phyloP scores from a whole-genome alignment of 2,113 vertebrate genomes.

The Antigone vipio region DNA sequence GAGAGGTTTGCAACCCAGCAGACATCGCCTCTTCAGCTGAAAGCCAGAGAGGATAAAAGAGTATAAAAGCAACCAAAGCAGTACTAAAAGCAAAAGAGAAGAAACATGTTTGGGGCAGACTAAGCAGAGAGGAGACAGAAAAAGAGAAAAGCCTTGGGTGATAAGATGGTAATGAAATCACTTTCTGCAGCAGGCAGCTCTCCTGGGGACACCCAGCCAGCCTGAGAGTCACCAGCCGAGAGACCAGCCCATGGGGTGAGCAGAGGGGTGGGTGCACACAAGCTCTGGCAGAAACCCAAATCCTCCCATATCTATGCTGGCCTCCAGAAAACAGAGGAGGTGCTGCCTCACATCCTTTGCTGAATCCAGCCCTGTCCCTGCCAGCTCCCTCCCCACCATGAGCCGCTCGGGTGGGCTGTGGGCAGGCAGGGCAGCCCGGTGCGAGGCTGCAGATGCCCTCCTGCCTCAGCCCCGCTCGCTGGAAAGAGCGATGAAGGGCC shows the following conservation, averaged over 20 bases:
- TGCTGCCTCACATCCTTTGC: background rate
- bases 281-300: background rate
- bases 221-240: fast-evolving
- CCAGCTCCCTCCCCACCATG: background rate
- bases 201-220: background rate
- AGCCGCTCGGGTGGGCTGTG: fast-evolving
- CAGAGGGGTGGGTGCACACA: background rate
- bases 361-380: background rate
- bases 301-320: background rate
- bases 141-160: background rate
- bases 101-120: background rate
- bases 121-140: background rate
- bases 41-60: background rate
- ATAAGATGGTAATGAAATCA: background rate
- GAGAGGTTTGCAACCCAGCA: conserved; percentile 16
- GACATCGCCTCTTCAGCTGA: background rate
- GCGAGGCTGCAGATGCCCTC: fast-evolving
- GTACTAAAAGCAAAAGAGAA: background rate
- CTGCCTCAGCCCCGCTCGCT: background rate
- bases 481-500: background rate
- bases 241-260: background rate
- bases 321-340: background rate
- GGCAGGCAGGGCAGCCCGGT: background rate
- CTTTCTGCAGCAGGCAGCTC: fast-evolving
- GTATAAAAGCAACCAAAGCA: background rate